Base-by-base conservation (phyloP, 1,140 invertebrate species). In the Anastrepha ludens region DNA sequence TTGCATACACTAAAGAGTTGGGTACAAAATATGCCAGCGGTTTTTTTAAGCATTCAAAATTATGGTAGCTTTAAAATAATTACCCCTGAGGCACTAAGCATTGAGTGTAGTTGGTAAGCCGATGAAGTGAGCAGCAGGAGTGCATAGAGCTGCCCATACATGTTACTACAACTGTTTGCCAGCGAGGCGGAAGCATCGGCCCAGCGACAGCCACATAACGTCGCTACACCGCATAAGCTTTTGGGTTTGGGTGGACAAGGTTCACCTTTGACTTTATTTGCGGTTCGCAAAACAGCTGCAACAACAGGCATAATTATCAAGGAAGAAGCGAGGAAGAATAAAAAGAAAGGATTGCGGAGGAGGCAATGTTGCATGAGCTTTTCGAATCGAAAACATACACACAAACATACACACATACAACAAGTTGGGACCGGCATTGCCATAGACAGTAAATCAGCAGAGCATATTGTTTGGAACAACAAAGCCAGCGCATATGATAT, bases 31-130 rank as follows among this genome's bases (percentile, higher is more conserved):
- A 11, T 81, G 74, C 74, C 47, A 11, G 3, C 44, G n/a, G 74
- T 47, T 3, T 50, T 81, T 81, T 50, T 47, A 81, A 55, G 74
- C 47, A n/a, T 11, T 13, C 47, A 81, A 20, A 81, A 81, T 58
- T 81, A 81, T 55, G 44, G 47, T 47, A 81, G 74, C 74, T 81
- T 81, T 50, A 81, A 81, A 81, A 81, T 81, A 81, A 81, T 81
- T 81, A 81, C 74, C 74, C 74, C n/a, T 55, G 74, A 55, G 74
- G 74, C 74, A 55, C 29, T 0, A 29, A 81, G 15, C 47, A 81
- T 55, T 81, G 74, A 20, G 74, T 47, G 55, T 81, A 74, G 13
- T 74, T 74, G 39, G 67, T 50, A n/a, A 1, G 8, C 11, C 6
- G 50, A 8, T 55, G 50, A 8, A 11, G 50, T 11, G 50, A 11